Evolutionary conservation across 2,797 vertebrate species (phyloP), one percentile per base, ranked within the genome.

Genomic region (Sebastes nivosus): DNA sequence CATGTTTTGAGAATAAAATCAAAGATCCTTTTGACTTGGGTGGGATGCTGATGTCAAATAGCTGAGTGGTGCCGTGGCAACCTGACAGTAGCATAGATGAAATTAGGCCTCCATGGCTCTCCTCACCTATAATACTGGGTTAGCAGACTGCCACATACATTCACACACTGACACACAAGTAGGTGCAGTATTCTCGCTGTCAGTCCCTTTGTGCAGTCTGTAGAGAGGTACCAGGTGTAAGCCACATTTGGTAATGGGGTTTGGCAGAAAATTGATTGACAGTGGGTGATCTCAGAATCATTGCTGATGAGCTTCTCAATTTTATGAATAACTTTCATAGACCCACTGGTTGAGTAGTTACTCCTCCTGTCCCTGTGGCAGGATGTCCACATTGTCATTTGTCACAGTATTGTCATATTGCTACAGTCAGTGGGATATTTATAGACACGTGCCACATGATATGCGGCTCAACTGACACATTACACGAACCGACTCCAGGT

Each of bases 341-440:
- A 64, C 54, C 16, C 27, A 4, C 22, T 8, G 5, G 24, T 61
- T 25, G 32, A 55, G 59, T 2, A 7, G 76, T 24, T 55, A 30
- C 66, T 52, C 79, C 46, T 59, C 11, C 42, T 32, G 46, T 57
- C 30, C 13, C 11, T 46, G 46, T 57, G 22, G 24, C 57, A 63
- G 65, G 59, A 59, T 78, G 77, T 77, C 72, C 36, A 38, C 36
- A 38, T 38, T 38, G 36, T 38, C 36, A 38, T 38, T 38, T 38
- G 36, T 38, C 36, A 38, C 36, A 38, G 13, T 38, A 38, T 46
- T 80, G 77, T 75, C 67, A 61, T 81, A 8, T 38, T 59, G 46
- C 67, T 8, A 36, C 67, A 59, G 63, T 13, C 67, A 59, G 63
- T 11, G 27, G 67, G 70, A 63, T 88, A 88, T 89, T 91, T 87